phyloP scores from a whole-genome alignment of 2,113 vertebrate genomes.

The Seriola dumerili region DNA sequence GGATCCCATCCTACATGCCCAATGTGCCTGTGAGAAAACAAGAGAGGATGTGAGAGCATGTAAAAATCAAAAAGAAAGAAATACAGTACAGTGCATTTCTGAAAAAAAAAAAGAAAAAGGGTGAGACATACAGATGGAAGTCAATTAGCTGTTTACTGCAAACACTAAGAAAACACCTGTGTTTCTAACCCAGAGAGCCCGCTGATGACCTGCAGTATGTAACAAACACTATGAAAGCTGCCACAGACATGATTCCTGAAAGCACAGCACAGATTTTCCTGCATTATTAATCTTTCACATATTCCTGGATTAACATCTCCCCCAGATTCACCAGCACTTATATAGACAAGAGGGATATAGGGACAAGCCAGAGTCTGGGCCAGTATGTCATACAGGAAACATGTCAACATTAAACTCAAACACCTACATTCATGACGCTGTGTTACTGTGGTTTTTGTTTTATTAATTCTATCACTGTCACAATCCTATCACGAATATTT shows the following conservation, averaged over 20 bases:
- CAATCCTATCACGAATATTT: no score
- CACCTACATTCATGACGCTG: background rate
- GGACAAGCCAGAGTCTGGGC: background rate
- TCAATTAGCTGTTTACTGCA: background rate
- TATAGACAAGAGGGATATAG: background rate
- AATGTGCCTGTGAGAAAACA: constrained; percentile 87
- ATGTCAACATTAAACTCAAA: background rate
- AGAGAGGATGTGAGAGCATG: background rate
- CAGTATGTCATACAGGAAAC: background rate
- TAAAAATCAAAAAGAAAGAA: background rate
- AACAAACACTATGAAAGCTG: background rate
- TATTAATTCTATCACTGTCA: no score
- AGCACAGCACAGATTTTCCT: constrained; percentile 21
- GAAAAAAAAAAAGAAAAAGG: no score
- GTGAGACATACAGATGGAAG: background rate
- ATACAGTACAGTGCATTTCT: background rate
- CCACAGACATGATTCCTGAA: constrained; percentile 25
- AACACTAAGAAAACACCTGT: background rate
- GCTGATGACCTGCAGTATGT: background rate
- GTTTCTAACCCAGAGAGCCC: background rate
- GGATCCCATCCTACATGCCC: constrained; percentile 99
- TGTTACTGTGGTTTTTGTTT: no score
- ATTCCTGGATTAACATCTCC: constrained; percentile 36
- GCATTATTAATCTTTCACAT: constrained; percentile 19
- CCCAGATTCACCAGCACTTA: constrained; percentile 10